Evolutionary conservation across 2,797 vertebrate genomes (phyloP).

Genomic region (Chelidonichthys spinosus): DNA sequence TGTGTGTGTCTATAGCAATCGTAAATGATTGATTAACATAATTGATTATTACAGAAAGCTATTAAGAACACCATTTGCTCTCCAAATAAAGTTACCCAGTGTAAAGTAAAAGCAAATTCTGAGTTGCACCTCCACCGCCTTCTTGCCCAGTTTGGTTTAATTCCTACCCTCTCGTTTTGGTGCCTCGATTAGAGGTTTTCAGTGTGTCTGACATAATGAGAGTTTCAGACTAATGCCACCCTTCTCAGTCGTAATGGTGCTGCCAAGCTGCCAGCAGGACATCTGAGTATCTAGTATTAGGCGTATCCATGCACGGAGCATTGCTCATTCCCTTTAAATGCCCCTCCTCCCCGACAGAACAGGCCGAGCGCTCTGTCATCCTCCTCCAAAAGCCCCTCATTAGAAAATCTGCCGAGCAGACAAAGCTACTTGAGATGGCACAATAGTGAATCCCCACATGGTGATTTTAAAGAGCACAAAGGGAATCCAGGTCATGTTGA

Average conservation of each 20-base stretch:
- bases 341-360: constrained; percentile 63
- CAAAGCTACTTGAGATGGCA: constrained; percentile 77
- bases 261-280: constrained; percentile 75
- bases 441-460: constrained; percentile 72
- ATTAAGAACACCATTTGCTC: constrained; percentile 14
- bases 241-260: constrained; percentile 67
- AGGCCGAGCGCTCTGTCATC: constrained; percentile 74
- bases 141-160: constrained; percentile 54
- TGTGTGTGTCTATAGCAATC: background rate
- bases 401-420: constrained; percentile 79
- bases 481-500: constrained; percentile 73
- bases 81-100: constrained; percentile 40
- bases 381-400: constrained; percentile 81
- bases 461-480: constrained; percentile 64
- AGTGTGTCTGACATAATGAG: constrained; percentile 76
- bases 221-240: constrained; percentile 79
- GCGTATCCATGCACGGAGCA: constrained; percentile 58
- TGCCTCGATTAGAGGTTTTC: constrained; percentile 79
- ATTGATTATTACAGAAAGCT: background rate
- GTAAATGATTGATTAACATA: background rate
- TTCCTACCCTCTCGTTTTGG: constrained; percentile 65
- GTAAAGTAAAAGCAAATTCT: constrained; percentile 37
- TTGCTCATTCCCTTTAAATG: constrained; percentile 68
- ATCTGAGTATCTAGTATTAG: constrained; percentile 69
- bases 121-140: constrained; percentile 46